A percentile compares a stretch with the other conserved stretches of the same genome.
Conservation (phyloP, 2,797 vertebrate species). For the Sphenodon punctatus region DNA sequence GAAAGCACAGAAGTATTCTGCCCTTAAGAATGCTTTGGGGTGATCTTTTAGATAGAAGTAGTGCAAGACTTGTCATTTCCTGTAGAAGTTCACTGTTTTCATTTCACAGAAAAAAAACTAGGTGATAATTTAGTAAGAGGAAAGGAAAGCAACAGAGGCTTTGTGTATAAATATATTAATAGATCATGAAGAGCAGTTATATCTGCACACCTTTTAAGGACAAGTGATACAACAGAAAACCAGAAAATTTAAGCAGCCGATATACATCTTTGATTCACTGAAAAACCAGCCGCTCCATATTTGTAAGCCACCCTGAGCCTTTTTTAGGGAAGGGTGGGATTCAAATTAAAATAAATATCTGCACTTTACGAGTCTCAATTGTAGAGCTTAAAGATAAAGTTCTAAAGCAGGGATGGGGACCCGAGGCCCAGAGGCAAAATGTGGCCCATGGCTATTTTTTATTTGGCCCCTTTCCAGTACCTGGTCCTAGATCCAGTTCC, state of each 20-base stretch:
- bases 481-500: no score
- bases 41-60: background rate
- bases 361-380: no score
- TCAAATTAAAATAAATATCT: no score
- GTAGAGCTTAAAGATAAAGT: no score
- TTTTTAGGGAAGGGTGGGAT: no score
- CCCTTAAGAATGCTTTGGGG: background rate
- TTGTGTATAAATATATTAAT: background rate
- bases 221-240: background rate
- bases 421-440: no score
- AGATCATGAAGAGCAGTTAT: background rate
- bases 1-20: fast-evolving
- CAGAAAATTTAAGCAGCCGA: background rate
- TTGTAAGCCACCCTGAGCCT: no score
- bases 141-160: background rate
- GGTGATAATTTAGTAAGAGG: background rate
- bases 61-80: background rate
- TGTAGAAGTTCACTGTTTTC: background rate
- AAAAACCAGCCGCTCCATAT: no score
- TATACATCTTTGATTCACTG: no score
- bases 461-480: no score
- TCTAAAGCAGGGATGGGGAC: no score
- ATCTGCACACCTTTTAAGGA: background rate
- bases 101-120: background rate
- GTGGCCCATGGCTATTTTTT: no score